Evolutionary conservation across 2,113 vertebrate species (phyloP), one percentile per base, ranked within the genome.

Genomic region (Cheilinus undulatus): DNA sequence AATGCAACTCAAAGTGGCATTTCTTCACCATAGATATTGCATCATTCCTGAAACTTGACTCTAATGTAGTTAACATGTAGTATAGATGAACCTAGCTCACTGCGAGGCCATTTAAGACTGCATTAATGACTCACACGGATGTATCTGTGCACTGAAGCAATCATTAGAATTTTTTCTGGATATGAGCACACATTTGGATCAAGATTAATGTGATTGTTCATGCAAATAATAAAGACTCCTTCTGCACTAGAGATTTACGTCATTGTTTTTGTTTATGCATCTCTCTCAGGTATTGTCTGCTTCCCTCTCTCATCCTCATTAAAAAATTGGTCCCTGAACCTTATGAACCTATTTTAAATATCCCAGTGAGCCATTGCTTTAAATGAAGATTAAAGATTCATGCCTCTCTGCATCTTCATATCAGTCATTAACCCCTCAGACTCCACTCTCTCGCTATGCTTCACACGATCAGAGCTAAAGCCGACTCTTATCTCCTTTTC

Each of bases 71-170:
- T 38, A 28, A 42, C n/a, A 15, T 67, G 65, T 13, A 9, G 20
- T 64, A 76, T 78, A 64, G 43, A 74, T 68, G 43, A 48, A 66
- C 69, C 82, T 78, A 79, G 60, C 73, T 61, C 76, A 32, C 46
- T 46, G 43, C 46, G 36, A 36, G 62, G 62, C 51, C 43, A 80
- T 86, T 69, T 57, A 69, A 34, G 53, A 27, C 64, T 71, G 49
- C 57, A 76, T 86, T 76, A 74, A 89, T 89, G 66, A 81, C 86
- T 92, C 78, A 67, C 67, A 63, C 71, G 60, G 19, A 7, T 45
- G 3, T 45, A 8, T 45, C 20, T 20, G 59, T 53, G 38, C 38
- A 50, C 26, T 64, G 24, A 61, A 57, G 30, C 46, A 5, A 28
- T 52, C 56, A 49, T n/a, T 23, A 10, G 19, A 51, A 36, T 13